Evolutionary conservation across 2,888 invertebrate genomes (phyloP).

Genomic region (Psylliodes chrysocephalus): DNA sequence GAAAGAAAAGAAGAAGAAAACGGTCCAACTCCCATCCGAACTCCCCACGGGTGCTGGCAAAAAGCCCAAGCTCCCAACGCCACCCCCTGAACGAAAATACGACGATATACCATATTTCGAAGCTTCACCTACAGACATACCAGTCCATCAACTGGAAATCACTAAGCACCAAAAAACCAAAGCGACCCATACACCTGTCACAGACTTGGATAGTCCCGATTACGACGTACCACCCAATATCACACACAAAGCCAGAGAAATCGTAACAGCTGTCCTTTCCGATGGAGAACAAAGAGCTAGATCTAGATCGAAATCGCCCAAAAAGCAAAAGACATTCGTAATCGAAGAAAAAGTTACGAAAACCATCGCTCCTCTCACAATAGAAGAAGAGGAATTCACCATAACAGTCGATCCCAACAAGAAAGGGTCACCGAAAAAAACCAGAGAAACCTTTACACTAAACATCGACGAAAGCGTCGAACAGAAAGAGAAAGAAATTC

Average conservation of each 20-base stretch:
- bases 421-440: slow-evolving; percentile 53
- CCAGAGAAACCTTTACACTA: slow-evolving; percentile 55
- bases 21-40: slow-evolving; percentile 51
- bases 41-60: slow-evolving; percentile 37
- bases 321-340: slow-evolving; percentile 49
- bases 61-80: slow-evolving; percentile 59
- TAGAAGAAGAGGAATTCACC: slow-evolving; percentile 58
- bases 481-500: slow-evolving; percentile 53
- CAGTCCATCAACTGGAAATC: slow-evolving; percentile 34
- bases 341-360: slow-evolving; percentile 57
- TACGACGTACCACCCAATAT: slow-evolving; percentile 39
- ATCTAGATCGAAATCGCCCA: slow-evolving; percentile 43
- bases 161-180: slow-evolving; percentile 13
- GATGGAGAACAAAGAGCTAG: slow-evolving; percentile 37
- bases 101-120: slow-evolving; percentile 60
- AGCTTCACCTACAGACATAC: slow-evolving; percentile 50
- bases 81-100: slow-evolving; percentile 53
- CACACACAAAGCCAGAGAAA: slow-evolving; percentile 48
- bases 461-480: slow-evolving; percentile 54
- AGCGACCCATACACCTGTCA: slow-evolving; percentile 29
- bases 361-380: slow-evolving; percentile 56
- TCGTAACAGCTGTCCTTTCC: slow-evolving; percentile 46
- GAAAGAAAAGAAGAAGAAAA: slow-evolving; percentile 50
- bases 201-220: slow-evolving; percentile 43
- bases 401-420: slow-evolving; percentile 56